Evolutionary conservation across 2,113 vertebrate genomes (phyloP), one percentile per base, ranked within the genome.

Genomic region (Pelecanus crispus): DNA sequence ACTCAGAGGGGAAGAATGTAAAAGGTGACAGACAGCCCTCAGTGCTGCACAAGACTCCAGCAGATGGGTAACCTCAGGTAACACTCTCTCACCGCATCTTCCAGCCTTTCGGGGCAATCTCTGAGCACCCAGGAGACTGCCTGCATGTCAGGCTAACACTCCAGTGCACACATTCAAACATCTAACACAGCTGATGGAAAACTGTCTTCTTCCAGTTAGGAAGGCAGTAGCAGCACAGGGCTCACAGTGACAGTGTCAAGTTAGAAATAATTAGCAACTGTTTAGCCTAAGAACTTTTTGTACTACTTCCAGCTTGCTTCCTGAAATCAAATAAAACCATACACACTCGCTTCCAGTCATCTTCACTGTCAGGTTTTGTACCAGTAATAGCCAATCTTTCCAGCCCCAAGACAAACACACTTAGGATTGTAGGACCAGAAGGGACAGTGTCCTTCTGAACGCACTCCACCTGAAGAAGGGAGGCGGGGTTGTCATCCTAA

Each of bases 91-190:
- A 19, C 8, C 70, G 13, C 22, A 66, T 2, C 0, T 49, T 66
- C 47, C 72, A 74, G 58, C 17, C 24, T 52, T 42, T 17, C 42
- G 10, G 4, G 36, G 7, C 6, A 20, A 49, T 11, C 40, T 22
- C 2, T 1, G 50, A 77, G n/a, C 67, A 56, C 87, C 38, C 84
- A 82, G 62, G 56, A 74, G 18, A 7, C 50, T n/a, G 44, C n/a
- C 21, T 17, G 32, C 0, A 0, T 25, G 20, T 4, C 58, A 36
- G 32, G 38, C 44, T 49, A n/a, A 24, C 14, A 6, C 34, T 45
- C 40, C 74, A 44, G 56, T 17, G 50, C 56, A 56, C 44, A 26
- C 74, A 67, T 14, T 11, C 59, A 40, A 55, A 62, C 17, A 44
- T 4, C 20, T 21, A 67, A 32, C n/a, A 32, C 13, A 52, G 24